Percentiles rank a stretch among this genome's conserved stretches.
Conservation (phyloP, 2,797 vertebrate species). For the Cirrhinus mrigala region DNA sequence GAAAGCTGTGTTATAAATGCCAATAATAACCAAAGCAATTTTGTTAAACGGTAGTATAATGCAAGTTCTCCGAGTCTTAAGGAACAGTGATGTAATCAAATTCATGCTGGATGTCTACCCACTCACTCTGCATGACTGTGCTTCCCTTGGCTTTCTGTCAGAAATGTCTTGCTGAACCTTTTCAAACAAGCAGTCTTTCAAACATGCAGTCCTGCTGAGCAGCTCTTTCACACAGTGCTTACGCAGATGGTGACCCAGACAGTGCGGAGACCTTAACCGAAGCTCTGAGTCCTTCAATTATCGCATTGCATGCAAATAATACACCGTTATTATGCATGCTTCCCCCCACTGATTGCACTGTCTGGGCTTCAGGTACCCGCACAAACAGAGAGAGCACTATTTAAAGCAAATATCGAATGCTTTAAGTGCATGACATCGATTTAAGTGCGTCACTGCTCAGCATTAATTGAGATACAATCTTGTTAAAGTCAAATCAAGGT, state of each 20-base stretch:
- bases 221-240: slow-evolving; percentile 8
- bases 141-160: slow-evolving; percentile 28
- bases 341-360: background rate
- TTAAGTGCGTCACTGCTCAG: background rate
- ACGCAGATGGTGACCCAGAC: slow-evolving; percentile 18
- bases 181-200: slow-evolving; percentile 21
- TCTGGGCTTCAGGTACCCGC: background rate
- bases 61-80: background rate
- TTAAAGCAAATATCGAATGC: background rate
- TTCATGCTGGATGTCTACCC: background rate
- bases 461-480: background rate
- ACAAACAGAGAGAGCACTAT: background rate
- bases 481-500: background rate
- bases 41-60: background rate
- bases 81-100: background rate
- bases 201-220: slow-evolving; percentile 13
- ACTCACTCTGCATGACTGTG: slow-evolving; percentile 19
- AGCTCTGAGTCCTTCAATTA: background rate
- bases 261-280: background rate
- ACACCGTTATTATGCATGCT: background rate
- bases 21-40: background rate
- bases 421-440: background rate
- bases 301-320: background rate
- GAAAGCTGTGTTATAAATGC: background rate
- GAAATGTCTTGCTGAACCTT: slow-evolving; percentile 32